A percentile compares a stretch with the other conserved stretches of the same genome.
These are phyloP conservation scores for Sardinella longiceps DNA, from an alignment of 2,797 vertebrate species.

Conservation along the genomic window DNA sequence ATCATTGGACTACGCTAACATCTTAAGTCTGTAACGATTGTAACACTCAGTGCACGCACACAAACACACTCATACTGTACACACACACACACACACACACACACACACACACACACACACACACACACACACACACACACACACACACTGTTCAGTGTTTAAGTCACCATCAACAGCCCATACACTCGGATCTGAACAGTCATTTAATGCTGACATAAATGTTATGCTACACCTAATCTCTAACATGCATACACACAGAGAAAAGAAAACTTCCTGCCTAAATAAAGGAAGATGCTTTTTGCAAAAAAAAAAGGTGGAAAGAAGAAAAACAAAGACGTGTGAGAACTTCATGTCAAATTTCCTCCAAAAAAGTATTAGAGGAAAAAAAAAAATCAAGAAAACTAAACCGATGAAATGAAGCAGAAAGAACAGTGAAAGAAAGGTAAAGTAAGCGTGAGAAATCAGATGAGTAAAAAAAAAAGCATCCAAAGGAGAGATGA, in stretches of 20 bases:
- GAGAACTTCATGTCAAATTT: slow-evolving; percentile 31
- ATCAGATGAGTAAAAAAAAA: slow-evolving; percentile 66
- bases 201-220: slow-evolving; percentile 62
- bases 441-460: slow-evolving; percentile 32
- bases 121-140: too few species aligned
- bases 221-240: slow-evolving; percentile 46
- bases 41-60: slow-evolving; percentile 45
- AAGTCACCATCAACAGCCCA: slow-evolving; percentile 48
- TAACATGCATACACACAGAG: slow-evolving; percentile 59
- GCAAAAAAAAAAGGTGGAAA: slow-evolving; percentile 50
- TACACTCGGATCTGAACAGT: slow-evolving; percentile 42
- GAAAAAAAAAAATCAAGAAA: slow-evolving; percentile 59
- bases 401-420: too few species aligned
- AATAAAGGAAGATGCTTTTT: slow-evolving; percentile 52
- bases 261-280: slow-evolving; percentile 22
- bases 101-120: slow-evolving; percentile 46
- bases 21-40: slow-evolving; percentile 69
- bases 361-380: slow-evolving; percentile 17
- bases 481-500: slow-evolving; percentile 71
- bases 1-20: slow-evolving; percentile 64
- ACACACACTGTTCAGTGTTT: slow-evolving; percentile 58
- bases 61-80: slow-evolving; percentile 30
- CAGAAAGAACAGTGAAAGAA: slow-evolving; percentile 58
- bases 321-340: slow-evolving; percentile 39
- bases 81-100: slow-evolving; percentile 40